Conservation (phyloP, 2,888 invertebrate genomes). For the Sesia apiformis region DNA sequence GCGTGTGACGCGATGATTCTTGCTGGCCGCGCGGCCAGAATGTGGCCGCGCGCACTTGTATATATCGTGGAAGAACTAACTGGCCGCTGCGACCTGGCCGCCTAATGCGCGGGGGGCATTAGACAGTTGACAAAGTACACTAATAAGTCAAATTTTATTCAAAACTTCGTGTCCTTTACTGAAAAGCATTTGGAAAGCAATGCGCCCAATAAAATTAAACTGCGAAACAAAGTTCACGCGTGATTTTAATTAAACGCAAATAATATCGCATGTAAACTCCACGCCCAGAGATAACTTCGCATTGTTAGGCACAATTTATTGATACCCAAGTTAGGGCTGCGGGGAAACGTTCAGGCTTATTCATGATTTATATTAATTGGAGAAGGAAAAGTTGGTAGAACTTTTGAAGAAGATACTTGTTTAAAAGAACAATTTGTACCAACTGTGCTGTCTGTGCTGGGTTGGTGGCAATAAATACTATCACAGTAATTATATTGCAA, state of each 20-base stretch:
- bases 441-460: constrained; percentile 27
- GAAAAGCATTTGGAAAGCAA: not conserved
- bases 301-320: constrained; percentile 19
- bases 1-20: too few relatives aligned
- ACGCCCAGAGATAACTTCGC: constrained; percentile 12
- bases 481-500: not conserved
- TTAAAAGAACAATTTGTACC: constrained; percentile 32
- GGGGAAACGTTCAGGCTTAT: constrained; percentile 11
- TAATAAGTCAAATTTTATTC: too few relatives aligned
- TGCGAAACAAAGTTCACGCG: not conserved
- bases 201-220: not conserved
- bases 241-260: constrained; percentile 1
- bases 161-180: too few relatives aligned
- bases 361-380: constrained; percentile 36
- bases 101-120: too few relatives aligned
- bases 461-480: constrained; percentile 14
- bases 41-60: too few relatives aligned
- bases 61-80: too few relatives aligned
- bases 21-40: too few relatives aligned
- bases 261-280: constrained; percentile 1
- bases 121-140: too few relatives aligned
- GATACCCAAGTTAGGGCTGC: constrained; percentile 14
- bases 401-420: constrained; percentile 24
- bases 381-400: constrained; percentile 18
- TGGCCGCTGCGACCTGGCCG: too few relatives aligned